Evolutionary conservation across 2,888 invertebrate species (phyloP).

Genomic region (Tiphia femorata): DNA sequence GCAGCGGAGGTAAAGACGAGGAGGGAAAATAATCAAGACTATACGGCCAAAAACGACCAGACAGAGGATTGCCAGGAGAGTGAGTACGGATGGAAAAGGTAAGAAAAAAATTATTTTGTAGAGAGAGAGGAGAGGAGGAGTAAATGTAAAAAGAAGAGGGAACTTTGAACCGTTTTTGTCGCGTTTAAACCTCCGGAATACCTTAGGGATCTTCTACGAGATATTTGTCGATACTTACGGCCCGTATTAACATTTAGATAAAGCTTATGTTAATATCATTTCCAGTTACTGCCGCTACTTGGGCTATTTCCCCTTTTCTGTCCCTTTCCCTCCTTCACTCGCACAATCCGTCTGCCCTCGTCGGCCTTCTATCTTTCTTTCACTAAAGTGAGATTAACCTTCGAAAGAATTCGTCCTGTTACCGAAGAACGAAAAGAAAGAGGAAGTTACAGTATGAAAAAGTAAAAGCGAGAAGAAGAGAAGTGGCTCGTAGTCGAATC

Average conservation of each 20-base stretch:
- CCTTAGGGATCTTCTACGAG: constrained; percentile 41
- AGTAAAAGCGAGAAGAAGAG: too few relatives aligned
- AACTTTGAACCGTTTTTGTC: background rate
- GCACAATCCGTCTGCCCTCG: background rate
- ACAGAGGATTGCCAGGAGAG: background rate
- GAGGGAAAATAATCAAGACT: background rate
- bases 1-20: background rate
- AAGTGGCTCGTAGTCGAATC: too few relatives aligned
- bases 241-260: constrained; percentile 67
- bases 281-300: constrained; percentile 17
- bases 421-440: too few relatives aligned
- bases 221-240: constrained; percentile 37
- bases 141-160: constrained; percentile 10
- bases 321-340: constrained; percentile 5
- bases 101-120: constrained; percentile 10
- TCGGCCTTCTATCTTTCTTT: background rate
- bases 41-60: background rate
- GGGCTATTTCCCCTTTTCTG: constrained; percentile 17
- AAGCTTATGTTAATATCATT: constrained; percentile 61
- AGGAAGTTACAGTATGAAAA: too few relatives aligned
- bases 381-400: too few relatives aligned
- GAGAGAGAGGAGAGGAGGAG: constrained; percentile 20
- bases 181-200: constrained; percentile 9
- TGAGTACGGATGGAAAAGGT: constrained; percentile 4
- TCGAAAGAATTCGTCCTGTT: too few relatives aligned